Conservation (phyloP, 1,140 invertebrate species). For the Drosophila erecta region DNA sequence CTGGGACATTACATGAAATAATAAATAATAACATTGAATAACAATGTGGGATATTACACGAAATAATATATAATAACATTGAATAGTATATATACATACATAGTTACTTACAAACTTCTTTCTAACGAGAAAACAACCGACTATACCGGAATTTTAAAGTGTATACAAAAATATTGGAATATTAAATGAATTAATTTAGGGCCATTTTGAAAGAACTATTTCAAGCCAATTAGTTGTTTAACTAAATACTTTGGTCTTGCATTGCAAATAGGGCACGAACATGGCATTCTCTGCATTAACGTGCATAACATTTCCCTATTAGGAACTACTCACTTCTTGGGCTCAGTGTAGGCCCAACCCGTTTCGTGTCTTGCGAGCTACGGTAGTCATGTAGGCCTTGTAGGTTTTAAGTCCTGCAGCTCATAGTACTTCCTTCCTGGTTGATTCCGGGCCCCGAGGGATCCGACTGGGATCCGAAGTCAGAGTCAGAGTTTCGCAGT, state of each 20-base stretch:
- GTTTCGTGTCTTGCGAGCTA: conserved; percentile 70
- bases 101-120: no score
- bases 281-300: not conserved
- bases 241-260: no score
- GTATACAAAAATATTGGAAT: no score
- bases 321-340: not conserved
- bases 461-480: not conserved
- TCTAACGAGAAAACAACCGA: no score
- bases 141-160: no score
- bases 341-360: conserved; percentile 25
- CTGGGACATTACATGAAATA: no score
- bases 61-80: no score
- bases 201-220: not conserved
- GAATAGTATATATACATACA: not conserved
- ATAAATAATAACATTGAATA: not conserved
- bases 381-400: conserved; percentile 38
- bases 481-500: conserved; percentile 10
- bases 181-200: no score
- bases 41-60: no score
- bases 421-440: conserved; percentile 72
- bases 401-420: conserved; percentile 48
- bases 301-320: not conserved
- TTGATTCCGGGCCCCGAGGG: conserved; percentile 17
- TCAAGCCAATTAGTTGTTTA: not conserved
- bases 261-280: no score